phyloP scores from a whole-genome alignment of 2,888 invertebrate genomes.

The Caenorhabditis sulstoni region DNA sequence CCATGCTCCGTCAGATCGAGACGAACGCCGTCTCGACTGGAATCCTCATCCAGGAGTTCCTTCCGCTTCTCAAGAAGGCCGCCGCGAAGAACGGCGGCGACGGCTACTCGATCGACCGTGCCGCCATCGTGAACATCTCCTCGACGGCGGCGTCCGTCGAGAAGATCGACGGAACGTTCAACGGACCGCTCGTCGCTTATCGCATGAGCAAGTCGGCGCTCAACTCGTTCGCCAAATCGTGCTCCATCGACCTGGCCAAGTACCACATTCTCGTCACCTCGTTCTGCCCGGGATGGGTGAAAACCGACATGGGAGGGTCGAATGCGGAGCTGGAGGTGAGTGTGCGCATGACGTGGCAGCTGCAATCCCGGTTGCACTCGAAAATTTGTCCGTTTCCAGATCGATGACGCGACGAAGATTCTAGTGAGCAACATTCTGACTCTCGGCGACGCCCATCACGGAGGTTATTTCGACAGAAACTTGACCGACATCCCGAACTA shows the following conservation, averaged over 20 bases:
- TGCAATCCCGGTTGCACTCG: neutral
- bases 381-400: conserved; percentile 17
- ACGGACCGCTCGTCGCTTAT: conserved; percentile 53
- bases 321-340: conserved; percentile 59
- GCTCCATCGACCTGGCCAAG: conserved; percentile 57
- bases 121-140: conserved; percentile 69
- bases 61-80: conserved; percentile 62
- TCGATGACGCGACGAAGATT: conserved; percentile 36
- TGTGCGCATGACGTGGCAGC: neutral
- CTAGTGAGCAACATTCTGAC: conserved; percentile 43
- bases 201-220: conserved; percentile 69
- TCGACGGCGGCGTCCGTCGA: conserved; percentile 63
- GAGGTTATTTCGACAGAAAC: conserved; percentile 40
- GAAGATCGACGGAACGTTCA: conserved; percentile 59
- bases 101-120: conserved; percentile 50
- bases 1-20: conserved; percentile 29
- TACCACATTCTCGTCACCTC: conserved; percentile 62
- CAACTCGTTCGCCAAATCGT: conserved; percentile 68
- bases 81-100: conserved; percentile 28
- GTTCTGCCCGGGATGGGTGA: conserved; percentile 72
- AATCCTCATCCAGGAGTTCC: conserved; percentile 58
- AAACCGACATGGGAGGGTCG: conserved; percentile 73
- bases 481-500: conserved; percentile 46
- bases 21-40: conserved; percentile 45
- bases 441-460: conserved; percentile 41